Conservation (phyloP, 2,888 invertebrate species). For the Timema podura region DNA sequence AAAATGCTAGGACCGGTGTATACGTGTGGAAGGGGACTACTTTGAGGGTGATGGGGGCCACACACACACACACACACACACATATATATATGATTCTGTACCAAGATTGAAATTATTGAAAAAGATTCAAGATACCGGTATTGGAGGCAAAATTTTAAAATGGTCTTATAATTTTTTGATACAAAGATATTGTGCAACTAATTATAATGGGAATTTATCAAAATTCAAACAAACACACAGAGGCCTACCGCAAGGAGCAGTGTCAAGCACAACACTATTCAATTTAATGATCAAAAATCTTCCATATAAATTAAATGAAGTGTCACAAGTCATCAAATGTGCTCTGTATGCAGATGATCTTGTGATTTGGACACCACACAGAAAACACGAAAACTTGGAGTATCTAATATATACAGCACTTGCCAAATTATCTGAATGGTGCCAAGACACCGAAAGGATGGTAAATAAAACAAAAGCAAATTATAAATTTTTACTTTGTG, state of each 20-base stretch:
- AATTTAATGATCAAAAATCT: conserved; percentile 1
- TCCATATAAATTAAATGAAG: conserved; percentile 7
- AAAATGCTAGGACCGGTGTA: too few relatives aligned
- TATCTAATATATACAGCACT: not conserved
- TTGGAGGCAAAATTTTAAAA: not conserved
- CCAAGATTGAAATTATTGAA: conserved; percentile 15
- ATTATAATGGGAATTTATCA: conserved; percentile 3
- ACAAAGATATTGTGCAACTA: conserved; percentile 10
- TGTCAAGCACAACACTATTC: too few relatives aligned
- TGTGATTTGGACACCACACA: conserved; percentile 12
- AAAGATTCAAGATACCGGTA: conserved; percentile 8
- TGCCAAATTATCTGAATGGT: conserved; percentile 4
- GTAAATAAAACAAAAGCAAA: conserved; percentile 1
- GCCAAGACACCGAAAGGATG: conserved; percentile 6
- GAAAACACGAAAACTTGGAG: not conserved
- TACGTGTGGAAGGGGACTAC: too few relatives aligned
- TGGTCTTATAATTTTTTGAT: conserved; percentile 5
- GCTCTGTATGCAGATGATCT: conserved; percentile 6
- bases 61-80: too few relatives aligned
- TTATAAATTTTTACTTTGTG: conserved; percentile 1
- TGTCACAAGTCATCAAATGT: not conserved
- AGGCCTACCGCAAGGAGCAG: not conserved
- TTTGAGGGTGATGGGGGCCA: too few relatives aligned
- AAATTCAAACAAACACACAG: not conserved
- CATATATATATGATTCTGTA: too few relatives aligned